Base-by-base conservation (phyloP, 2,888 invertebrate genomes). In the Gandaritis pyraliata region DNA sequence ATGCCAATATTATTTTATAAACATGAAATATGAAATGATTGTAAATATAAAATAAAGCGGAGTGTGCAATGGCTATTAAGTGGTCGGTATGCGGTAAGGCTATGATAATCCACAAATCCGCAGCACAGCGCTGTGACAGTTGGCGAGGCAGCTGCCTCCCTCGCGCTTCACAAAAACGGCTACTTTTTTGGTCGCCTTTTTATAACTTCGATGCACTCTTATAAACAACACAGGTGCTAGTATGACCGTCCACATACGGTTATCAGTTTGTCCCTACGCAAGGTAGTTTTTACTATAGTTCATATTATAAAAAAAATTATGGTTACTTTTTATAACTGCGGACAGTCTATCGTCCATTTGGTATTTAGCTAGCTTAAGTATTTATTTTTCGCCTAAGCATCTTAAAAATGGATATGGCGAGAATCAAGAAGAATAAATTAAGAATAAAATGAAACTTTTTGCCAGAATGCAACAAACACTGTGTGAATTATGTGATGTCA, bases 161-260 rank as follows among this genome's bases (percentile, higher is more conserved):
- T 86, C 88, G 87, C 91, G 88, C 85, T 83, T 85, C 80, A 90
- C 85, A 90, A 91, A 91, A 92, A 90, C 89, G 82, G 82, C 79
- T 83, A 85, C 86, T 90, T 92, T 92, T 90, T 91, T 86, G 79
- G 81, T 83, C 77, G 81, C 78, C 84, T 89, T 92, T 92, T 92
- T 91, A 89, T 89, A 81, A 80, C 77, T 77, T 77, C 80, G 84
- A 85, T 84, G 86, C 87, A 89, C 87, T 89, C 89, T 87, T 90
- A 89, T 89, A 92, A 89, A 90, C 90, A 90, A 92, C 91, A 92
- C 91, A 92, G 91, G 91, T 92, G 91, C 90, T 85, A 75, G 85
- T 85, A 87, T 88, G 86, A 86, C 86, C 84, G 77, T 88, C 87
- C 86, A 87, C 91, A 90, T 90, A 90, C 90, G 90, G 90, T 87